phyloP scores from a whole-genome alignment of 1,140 invertebrate species.

The Lasioglossum baleicum region DNA sequence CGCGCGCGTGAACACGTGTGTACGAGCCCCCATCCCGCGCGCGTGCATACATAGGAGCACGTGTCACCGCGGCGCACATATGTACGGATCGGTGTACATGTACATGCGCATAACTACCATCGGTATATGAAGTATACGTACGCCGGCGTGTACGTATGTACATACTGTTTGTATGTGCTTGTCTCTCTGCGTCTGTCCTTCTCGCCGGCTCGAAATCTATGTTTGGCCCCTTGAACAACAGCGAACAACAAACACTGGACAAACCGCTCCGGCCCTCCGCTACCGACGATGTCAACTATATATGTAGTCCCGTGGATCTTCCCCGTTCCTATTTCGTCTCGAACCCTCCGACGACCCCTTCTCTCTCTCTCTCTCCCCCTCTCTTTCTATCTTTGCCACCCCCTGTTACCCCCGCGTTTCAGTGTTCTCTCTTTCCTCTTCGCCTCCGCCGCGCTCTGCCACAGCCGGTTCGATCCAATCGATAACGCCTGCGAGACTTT shows the following conservation, averaged over 20 bases:
- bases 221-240: slow-evolving; percentile 73
- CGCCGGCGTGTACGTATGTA: neutral
- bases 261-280: slow-evolving; percentile 65
- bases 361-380: neutral
- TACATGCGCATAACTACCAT: no score
- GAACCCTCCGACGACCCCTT: slow-evolving; percentile 39
- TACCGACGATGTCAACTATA: slow-evolving; percentile 63
- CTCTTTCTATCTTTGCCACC: no score
- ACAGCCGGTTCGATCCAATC: slow-evolving; percentile 61
- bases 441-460: slow-evolving; percentile 21
- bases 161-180: neutral
- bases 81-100: no score
- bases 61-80: no score
- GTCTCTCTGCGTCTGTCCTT: slow-evolving; percentile 23
- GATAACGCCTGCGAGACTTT: slow-evolving; percentile 76
- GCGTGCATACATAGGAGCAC: no score
- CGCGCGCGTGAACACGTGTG: neutral
- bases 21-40: no score
- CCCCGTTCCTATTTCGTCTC: slow-evolving; percentile 54
- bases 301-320: slow-evolving; percentile 64
- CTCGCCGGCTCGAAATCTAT: slow-evolving; percentile 65
- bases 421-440: slow-evolving; percentile 21
- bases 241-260: slow-evolving; percentile 74
- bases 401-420: neutral
- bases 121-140: neutral